phyloP scores from a whole-genome alignment of 2,888 invertebrate species.

The Parascotia fuliginaria region DNA sequence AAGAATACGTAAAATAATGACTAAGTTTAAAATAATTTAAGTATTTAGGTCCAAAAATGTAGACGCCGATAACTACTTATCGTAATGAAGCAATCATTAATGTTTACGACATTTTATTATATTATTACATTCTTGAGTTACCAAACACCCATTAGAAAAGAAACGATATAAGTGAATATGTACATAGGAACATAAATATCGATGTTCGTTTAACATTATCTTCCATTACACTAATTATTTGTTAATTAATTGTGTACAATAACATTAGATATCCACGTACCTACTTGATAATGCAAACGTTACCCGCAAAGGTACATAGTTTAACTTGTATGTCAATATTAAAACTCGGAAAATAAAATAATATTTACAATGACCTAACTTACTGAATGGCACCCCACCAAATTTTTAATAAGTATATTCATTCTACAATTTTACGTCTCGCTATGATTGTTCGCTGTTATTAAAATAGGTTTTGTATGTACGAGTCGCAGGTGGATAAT shows the following conservation, averaged over 20 bases:
- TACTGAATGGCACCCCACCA: constrained; percentile 7
- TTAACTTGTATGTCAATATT: constrained; percentile 12
- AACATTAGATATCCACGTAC: constrained; percentile 27
- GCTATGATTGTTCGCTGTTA: constrained; percentile 44
- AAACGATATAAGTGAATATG: constrained; percentile 7
- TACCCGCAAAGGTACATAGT: neutral
- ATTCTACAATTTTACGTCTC: constrained; percentile 39
- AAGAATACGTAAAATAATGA: neutral
- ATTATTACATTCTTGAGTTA: constrained; percentile 11
- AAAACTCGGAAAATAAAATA: constrained; percentile 7
- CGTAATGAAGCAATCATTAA: neutral
- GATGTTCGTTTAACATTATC: constrained; percentile 22
- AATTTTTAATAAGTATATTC: constrained; percentile 32
- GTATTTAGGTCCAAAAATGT: neutral
- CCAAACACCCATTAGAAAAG: constrained; percentile 18
- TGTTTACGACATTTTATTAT: constrained; percentile 4
- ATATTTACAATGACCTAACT: constrained; percentile 18
- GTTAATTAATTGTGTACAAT: constrained; percentile 40
- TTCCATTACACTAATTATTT: constrained; percentile 36
- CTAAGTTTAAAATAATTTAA: neutral
- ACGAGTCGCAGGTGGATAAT: constrained; percentile 66
- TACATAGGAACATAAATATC: constrained; percentile 20
- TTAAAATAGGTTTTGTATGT: constrained; percentile 70
- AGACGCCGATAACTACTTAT: neutral
- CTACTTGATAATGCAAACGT: constrained; percentile 16